Conservation (phyloP, 2,888 invertebrate species). For the Volucella bombylans region DNA sequence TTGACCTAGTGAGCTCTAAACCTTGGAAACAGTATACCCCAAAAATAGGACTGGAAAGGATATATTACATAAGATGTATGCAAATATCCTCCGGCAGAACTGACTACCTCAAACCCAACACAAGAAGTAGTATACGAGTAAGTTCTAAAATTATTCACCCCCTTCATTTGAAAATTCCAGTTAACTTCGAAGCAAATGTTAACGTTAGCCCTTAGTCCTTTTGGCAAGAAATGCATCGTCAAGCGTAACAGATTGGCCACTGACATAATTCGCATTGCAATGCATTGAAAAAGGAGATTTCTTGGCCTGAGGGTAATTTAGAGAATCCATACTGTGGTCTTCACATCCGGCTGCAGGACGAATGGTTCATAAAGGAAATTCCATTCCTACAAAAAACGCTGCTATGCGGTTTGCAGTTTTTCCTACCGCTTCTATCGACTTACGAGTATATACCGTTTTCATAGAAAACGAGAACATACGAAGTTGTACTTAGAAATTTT, state of each 20-base stretch:
- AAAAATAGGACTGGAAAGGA: background rate
- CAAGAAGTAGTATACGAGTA: background rate
- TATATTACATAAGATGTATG: background rate
- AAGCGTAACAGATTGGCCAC: slow-evolving; percentile 24
- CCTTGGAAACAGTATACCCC: background rate
- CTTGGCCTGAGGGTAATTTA: slow-evolving; percentile 6
- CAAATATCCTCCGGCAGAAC: slow-evolving; percentile 17
- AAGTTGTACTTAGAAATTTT: background rate
- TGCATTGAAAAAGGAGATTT: background rate
- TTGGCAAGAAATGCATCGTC: slow-evolving; percentile 31
- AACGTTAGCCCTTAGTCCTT: slow-evolving; percentile 21
- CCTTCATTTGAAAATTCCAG: slow-evolving; percentile 10
- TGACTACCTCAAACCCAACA: background rate
- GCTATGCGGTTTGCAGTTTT: background rate
- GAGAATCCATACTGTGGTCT: slow-evolving; percentile 10
- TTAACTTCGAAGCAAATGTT: slow-evolving; percentile 7
- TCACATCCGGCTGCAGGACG: background rate
- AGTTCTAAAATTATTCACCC: background rate
- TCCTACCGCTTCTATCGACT: background rate
- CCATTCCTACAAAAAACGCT: background rate
- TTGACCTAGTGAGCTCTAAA: background rate
- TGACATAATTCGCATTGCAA: slow-evolving; percentile 9
- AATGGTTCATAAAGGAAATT: slow-evolving; percentile 6
- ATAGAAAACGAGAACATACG: background rate
- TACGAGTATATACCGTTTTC: slow-evolving; percentile 11